These are phyloP conservation scores for Ceyx margarethae DNA, from an alignment of 2,113 vertebrate species.

Conservation along the genomic window DNA sequence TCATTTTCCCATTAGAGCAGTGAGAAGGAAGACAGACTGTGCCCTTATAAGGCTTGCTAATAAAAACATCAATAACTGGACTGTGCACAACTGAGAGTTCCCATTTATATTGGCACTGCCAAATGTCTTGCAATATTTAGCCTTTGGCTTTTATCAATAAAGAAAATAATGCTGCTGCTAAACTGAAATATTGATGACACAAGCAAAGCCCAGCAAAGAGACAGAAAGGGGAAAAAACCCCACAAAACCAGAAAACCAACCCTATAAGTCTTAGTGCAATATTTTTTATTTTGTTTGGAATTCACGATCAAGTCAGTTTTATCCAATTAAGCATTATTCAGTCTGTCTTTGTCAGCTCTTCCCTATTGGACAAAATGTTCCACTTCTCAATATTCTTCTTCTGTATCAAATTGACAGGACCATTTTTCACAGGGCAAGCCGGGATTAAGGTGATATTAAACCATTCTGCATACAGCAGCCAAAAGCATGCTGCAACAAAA, in stretches of 20 bases:
- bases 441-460: slow-evolving; percentile 70
- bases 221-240: neutral
- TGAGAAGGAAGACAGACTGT: neutral
- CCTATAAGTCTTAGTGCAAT: slow-evolving; percentile 21
- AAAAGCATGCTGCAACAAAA: slow-evolving; percentile 28
- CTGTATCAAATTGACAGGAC: slow-evolving; percentile 66
- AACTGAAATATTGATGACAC: slow-evolving; percentile 1
- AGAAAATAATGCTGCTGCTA: slow-evolving; percentile 35
- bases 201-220: neutral
- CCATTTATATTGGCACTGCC: slow-evolving; percentile 12
- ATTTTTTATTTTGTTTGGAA: slow-evolving; percentile 48
- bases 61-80: slow-evolving; percentile 53
- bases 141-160: slow-evolving; percentile 57
- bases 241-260: neutral
- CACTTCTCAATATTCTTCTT: slow-evolving; percentile 52
- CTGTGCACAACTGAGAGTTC: neutral
- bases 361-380: slow-evolving; percentile 61
- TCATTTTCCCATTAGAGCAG: neutral
- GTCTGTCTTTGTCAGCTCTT: slow-evolving; percentile 59
- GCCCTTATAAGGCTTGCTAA: neutral
- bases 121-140: slow-evolving; percentile 46
- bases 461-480: slow-evolving; percentile 60
- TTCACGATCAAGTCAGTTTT: slow-evolving; percentile 38
- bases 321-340: slow-evolving; percentile 58
- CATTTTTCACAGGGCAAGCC: slow-evolving; percentile 71